phyloP scores from a whole-genome alignment of 2,888 invertebrate species.

The Hartigia nigra region DNA sequence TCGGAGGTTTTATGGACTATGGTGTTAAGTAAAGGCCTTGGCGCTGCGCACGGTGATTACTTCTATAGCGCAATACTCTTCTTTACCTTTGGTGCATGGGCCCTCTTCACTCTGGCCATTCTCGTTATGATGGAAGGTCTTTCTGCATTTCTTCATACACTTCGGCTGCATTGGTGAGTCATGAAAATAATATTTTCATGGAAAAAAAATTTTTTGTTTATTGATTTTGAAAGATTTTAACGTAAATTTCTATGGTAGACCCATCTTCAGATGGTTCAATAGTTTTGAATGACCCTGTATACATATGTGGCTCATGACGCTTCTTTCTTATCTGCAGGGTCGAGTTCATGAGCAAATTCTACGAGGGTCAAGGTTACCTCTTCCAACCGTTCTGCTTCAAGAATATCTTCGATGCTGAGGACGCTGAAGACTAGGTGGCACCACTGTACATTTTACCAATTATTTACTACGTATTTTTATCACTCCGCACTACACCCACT shows the following conservation, averaged over 20 bases:
- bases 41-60: slow-evolving; percentile 47
- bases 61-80: slow-evolving; percentile 70
- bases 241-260: no score
- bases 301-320: no score
- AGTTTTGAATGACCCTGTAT: no score
- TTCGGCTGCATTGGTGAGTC: slow-evolving; percentile 86
- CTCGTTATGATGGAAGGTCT: slow-evolving; percentile 91
- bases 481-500: not conserved
- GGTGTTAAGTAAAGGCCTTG: slow-evolving; percentile 72
- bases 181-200: not conserved
- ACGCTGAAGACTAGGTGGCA: slow-evolving; percentile 51
- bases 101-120: slow-evolving; percentile 83
- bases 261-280: no score
- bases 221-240: slow-evolving; percentile 3
- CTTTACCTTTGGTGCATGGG: slow-evolving; percentile 80
- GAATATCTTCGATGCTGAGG: slow-evolving; percentile 66
- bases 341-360: slow-evolving; percentile 83
- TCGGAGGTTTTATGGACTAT: slow-evolving; percentile 85
- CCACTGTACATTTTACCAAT: slow-evolving; percentile 1
- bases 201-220: not conserved
- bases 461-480: not conserved
- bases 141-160: slow-evolving; percentile 89
- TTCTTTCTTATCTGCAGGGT: slow-evolving; percentile 70
- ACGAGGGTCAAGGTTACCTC: slow-evolving; percentile 73
- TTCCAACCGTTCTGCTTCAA: slow-evolving; percentile 79